Conservation (phyloP, 2,113 vertebrate species). For the Oncorhynchus kisutch region DNA sequence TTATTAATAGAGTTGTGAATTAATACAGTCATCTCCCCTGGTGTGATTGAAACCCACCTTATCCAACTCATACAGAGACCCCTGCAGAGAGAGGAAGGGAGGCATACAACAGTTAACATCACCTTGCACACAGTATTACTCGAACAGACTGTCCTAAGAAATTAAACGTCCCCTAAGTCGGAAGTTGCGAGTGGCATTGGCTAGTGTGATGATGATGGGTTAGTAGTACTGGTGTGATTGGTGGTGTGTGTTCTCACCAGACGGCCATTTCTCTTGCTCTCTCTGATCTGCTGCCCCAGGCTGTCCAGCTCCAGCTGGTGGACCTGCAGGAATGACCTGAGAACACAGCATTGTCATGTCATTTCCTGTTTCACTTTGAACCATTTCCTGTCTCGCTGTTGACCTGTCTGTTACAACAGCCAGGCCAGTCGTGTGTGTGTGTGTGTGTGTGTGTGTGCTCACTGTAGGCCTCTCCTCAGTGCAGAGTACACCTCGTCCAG, state of each 20-base stretch:
- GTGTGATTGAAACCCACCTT: constrained; percentile 62
- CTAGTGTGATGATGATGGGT: constrained; percentile 4
- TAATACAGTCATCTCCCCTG: neutral
- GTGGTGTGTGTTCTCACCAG: constrained; percentile 55
- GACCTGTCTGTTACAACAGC: constrained; percentile 22
- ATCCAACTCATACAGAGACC: constrained; percentile 69
- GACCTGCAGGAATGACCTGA: constrained; percentile 71
- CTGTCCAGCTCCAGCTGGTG: constrained; percentile 73
- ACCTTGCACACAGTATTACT: constrained; percentile 26
- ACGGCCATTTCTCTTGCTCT: constrained; percentile 70
- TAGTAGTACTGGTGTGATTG: constrained; percentile 38
- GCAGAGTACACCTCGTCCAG: constrained; percentile 72
- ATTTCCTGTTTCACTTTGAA: constrained; percentile 13
- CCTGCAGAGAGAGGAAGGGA: constrained; percentile 50
- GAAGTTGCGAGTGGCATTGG: neutral
- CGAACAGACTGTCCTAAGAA: neutral
- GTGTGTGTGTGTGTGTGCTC: constrained; percentile 47
- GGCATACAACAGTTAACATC: constrained; percentile 37
- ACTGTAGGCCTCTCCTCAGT: constrained; percentile 70
- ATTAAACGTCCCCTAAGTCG: neutral
- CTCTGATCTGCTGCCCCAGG: constrained; percentile 69
- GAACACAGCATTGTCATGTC: constrained; percentile 7
- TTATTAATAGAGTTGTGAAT: neutral
- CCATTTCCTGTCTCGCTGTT: constrained; percentile 5
- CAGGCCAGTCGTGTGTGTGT: neutral